Percentiles rank a stretch among this genome's conserved stretches.
These are phyloP conservation scores for Chaetodon trifascialis DNA, from an alignment of 2,113 vertebrate genomes.

Conservation along the genomic window DNA sequence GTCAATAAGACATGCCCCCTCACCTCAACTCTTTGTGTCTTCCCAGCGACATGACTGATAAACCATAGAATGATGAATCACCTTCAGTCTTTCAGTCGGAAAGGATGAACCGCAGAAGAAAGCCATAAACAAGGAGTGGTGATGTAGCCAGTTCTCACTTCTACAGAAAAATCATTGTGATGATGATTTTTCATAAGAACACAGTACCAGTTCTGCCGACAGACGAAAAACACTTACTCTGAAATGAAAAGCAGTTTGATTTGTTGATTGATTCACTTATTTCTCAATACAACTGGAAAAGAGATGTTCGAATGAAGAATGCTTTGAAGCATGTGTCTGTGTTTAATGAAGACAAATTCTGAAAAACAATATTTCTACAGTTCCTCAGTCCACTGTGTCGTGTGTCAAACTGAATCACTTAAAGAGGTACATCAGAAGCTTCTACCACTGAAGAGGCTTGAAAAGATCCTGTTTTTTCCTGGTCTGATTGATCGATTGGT, in stretches of 20 bases:
- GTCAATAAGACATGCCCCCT: conserved; percentile 15
- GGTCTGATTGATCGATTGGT: too few relatives aligned
- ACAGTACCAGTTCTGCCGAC: neutral
- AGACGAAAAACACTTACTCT: neutral
- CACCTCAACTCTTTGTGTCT: neutral
- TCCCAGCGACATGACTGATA: neutral
- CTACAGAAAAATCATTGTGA: neutral
- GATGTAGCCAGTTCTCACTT: neutral
- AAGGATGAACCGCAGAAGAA: neutral
- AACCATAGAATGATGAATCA: conserved; percentile 35
- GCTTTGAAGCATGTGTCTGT: neutral
- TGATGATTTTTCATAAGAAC: neutral
- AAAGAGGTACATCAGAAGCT: too few relatives aligned
- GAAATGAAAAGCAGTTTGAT: neutral
- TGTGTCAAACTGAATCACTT: too few relatives aligned
- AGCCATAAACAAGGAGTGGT: too few relatives aligned
- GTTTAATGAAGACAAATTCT: neutral
- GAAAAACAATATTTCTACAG: neutral
- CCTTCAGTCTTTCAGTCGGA: conserved; percentile 8
- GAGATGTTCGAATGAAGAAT: neutral
- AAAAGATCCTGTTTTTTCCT: too few relatives aligned
- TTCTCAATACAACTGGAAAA: neutral
- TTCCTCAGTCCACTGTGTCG: neutral
- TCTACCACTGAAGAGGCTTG: too few relatives aligned
- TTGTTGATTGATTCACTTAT: neutral